Base-by-base conservation (phyloP, 2,797 vertebrate species). In the Ctenochaetus hawaiiensis region DNA sequence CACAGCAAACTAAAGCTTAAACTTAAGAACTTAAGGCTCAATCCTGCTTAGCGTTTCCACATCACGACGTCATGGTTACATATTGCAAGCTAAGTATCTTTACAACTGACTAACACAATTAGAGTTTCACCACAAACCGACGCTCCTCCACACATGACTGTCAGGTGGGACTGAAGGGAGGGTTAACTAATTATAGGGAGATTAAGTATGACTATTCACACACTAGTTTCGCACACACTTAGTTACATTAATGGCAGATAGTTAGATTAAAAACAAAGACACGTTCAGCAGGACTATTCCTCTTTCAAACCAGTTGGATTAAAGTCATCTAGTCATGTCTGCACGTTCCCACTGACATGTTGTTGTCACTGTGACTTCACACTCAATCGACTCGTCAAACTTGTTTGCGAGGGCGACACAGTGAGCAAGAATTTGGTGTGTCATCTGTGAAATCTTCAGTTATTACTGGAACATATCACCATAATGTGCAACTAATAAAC, bases 31-130 rank as follows among this genome's bases (percentile, higher is more conserved):
- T 87, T 68, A 84, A 8, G 44, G 8, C 67, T 77, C 72, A 83
- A 72, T 80, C 74, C 86, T 74, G 30, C 79, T 89, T 68, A 88
- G 77, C 77, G 49, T 89, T 90, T 80, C 86, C 49, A 81, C 80
- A 83, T 69, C 6, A 10, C 3, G 49, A 57, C 37, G 22, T 52
- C 68, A 72, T n/a, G 57, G 51, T 83, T 82, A 77, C 81, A 79
- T 81, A 78, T 68, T 64, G 81, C 67, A 71, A 72, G 65, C 69
- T 54, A 81, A 83, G 77, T 22, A 68, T 51, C 58, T 75, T 77
- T 51, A 76, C 59, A 71, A 76, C n/a, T 54, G 41, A 86, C 66
- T 49, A 74, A 80, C 70, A 41, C 75, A 56, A 41, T 3, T 14
- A 22, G 17, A 54, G 59, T 48, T 30, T 71, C 14, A 12, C 20